Base-by-base conservation (phyloP, 2,797 vertebrate species). In the Coregonus suidteri region DNA sequence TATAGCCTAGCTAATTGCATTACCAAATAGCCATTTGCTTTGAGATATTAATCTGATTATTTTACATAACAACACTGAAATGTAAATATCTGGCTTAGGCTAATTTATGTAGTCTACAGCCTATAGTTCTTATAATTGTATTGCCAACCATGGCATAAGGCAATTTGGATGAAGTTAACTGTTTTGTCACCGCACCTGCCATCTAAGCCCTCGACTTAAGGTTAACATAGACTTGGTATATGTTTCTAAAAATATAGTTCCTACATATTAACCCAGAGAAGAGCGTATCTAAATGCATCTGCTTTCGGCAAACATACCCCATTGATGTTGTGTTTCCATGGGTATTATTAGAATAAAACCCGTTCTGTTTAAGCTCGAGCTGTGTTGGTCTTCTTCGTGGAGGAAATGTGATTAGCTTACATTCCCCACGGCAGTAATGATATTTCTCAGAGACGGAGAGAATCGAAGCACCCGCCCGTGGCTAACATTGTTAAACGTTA, bases 361-460 rank as follows among this genome's bases (percentile, higher is more conserved):
- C 68, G 18, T 54, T 80, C 79, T 78, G 67, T 79, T 84, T 77
- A 79, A 84, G 84, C 80, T 69, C 82, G 67, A 74, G 71, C 74
- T 31, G 64, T 80, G 71, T 82, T 76, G 62, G 69, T 79, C 59
- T 78, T 87, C 73, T 83, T 79, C 88, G 75, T 77, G 81, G 76
- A 79, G 79, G 80, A 85, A 90, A 90, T 83, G 76, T 84, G 84
- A 91, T 91, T 89, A 88, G 73, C 54, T 51, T 53, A 34, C 52
- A 74, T 76, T 20, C 69, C 67, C 51, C n/a, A 53, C 74, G 73
- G 54, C 70, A 66, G 72, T 86, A 3, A 91, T 88, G 84, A 80
- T 79, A 91, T 92, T 47, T 47, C 41, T 75, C 73, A 35, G 70
- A 30, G n/a, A 73, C 25, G 66, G 54, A 52, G 31, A 75, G 70